These are phyloP conservation scores for Nothocercus julius DNA, from an alignment of 2,113 vertebrate species.

Conservation along the genomic window DNA sequence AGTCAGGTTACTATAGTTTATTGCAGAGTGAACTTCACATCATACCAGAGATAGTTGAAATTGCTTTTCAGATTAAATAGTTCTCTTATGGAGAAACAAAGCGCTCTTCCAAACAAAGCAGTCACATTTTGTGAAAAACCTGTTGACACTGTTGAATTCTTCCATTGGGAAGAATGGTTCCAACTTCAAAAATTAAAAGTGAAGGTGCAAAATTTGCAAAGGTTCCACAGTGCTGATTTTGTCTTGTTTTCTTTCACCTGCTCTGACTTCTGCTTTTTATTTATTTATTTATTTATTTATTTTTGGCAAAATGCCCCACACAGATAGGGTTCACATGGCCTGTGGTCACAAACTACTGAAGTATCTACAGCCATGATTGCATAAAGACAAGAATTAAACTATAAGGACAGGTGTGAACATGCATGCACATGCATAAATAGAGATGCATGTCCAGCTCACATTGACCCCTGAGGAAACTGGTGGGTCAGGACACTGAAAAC, in stretches of 20 bases:
- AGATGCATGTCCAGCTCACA: neutral
- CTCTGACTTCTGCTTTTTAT: neutral
- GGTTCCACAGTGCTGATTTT: neutral
- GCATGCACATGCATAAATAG: fast-evolving
- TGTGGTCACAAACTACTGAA: neutral
- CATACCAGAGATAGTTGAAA: neutral
- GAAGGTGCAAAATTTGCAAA: neutral
- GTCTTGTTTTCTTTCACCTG: neutral
- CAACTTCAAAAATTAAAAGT: neutral
- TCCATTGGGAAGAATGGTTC: neutral
- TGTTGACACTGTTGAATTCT: neutral
- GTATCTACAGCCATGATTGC: neutral
- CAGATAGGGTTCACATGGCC: neutral
- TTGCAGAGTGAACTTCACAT: neutral
- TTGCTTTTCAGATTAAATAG: neutral
- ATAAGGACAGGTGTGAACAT: fast-evolving
- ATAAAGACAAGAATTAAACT: fast-evolving
- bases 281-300: no score
- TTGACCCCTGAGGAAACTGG: neutral
- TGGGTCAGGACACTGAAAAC: neutral
- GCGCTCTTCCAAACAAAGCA: neutral
- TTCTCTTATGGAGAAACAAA: neutral
- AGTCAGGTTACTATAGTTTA: neutral
- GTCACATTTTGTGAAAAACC: neutral
- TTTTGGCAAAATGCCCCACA: neutral